Evolutionary conservation across 2,113 vertebrate genomes (phyloP).

Genomic region (Ptilorrhoa leucosticta): DNA sequence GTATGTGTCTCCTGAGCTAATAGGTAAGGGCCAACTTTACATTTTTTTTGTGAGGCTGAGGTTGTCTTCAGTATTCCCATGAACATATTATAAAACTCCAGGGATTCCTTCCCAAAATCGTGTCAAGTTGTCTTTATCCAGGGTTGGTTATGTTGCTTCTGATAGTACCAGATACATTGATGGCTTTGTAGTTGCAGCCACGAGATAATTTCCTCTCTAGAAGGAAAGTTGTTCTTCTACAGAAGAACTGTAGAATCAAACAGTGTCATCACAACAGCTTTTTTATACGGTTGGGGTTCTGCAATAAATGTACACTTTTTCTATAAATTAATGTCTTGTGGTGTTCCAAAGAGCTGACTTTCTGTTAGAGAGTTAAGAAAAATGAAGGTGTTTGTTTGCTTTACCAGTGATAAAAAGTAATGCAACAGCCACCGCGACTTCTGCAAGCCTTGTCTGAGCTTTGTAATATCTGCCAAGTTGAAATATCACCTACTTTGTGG

Average conservation of each 20-base stretch:
- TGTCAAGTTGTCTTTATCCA: not conserved
- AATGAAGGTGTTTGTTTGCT: not conserved
- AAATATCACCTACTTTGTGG: not conserved
- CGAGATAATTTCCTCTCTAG: not conserved
- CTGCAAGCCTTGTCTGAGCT: not conserved
- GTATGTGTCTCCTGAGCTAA: not conserved
- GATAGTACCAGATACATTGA: not conserved
- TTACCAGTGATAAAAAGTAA: not conserved
- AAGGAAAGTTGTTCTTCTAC: too few species aligned
- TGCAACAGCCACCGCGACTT: not conserved
- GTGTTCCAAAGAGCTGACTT: not conserved
- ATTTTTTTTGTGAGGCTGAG: not conserved
- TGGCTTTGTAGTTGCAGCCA: not conserved
- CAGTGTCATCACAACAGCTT: not conserved
- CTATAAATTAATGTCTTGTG: not conserved
- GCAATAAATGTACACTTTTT: not conserved
- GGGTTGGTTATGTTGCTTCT: not conserved
- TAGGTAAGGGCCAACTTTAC: not conserved
- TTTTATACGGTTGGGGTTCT: not conserved
- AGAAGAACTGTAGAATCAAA: not conserved
- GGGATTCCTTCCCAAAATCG: not conserved
- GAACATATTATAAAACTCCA: not conserved
- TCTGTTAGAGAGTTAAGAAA: not conserved
- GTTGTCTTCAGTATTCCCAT: not conserved
- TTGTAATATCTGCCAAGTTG: not conserved